phyloP scores from a whole-genome alignment of 2,113 vertebrate species.

The Brienomyrus brachyistius region DNA sequence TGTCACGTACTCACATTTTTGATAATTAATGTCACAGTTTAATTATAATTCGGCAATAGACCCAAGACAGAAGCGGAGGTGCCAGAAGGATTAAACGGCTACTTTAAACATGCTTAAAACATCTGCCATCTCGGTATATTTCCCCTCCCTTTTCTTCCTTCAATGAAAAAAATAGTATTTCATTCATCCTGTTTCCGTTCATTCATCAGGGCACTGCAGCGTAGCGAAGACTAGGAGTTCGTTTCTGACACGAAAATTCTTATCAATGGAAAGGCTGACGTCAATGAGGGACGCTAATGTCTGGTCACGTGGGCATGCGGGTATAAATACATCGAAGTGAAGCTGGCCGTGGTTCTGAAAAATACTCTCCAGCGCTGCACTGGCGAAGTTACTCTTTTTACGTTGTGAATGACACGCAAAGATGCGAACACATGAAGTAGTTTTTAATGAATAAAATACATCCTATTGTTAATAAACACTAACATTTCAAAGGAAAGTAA shows the following conservation, averaged over 20 bases:
- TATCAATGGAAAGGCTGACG: slow-evolving; percentile 72
- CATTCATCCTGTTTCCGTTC: slow-evolving; percentile 73
- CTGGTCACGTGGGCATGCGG: slow-evolving; percentile 53
- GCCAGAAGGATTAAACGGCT: slow-evolving; percentile 1
- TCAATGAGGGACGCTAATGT: slow-evolving; percentile 48
- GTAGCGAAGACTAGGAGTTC: slow-evolving; percentile 61
- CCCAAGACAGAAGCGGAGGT: not conserved
- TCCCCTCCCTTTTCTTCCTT: slow-evolving; percentile 48
- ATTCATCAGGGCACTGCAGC: slow-evolving; percentile 70
- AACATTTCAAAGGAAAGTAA: slow-evolving; percentile 11
- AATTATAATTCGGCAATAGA: slow-evolving; percentile 9
- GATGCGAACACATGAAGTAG: slow-evolving; percentile 39
- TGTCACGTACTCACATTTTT: slow-evolving; percentile 36
- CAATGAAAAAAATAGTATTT: slow-evolving; percentile 68
- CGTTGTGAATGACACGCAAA: slow-evolving; percentile 33
- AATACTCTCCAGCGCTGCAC: slow-evolving; percentile 51
- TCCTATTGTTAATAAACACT: slow-evolving; percentile 30
- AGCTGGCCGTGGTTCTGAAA: slow-evolving; percentile 69
- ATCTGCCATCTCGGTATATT: slow-evolving; percentile 14
- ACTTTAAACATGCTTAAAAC: slow-evolving; percentile 8
- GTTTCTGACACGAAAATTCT: slow-evolving; percentile 69
- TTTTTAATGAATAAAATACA: slow-evolving; percentile 33
- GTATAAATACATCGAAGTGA: slow-evolving; percentile 66
- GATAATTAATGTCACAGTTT: slow-evolving; percentile 9
- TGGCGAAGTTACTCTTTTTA: not conserved